Percentiles rank a stretch among this genome's conserved stretches.
Evolutionary conservation across 2,888 invertebrate genomes (phyloP).

Genomic region (Drosophila neotestacea): DNA sequence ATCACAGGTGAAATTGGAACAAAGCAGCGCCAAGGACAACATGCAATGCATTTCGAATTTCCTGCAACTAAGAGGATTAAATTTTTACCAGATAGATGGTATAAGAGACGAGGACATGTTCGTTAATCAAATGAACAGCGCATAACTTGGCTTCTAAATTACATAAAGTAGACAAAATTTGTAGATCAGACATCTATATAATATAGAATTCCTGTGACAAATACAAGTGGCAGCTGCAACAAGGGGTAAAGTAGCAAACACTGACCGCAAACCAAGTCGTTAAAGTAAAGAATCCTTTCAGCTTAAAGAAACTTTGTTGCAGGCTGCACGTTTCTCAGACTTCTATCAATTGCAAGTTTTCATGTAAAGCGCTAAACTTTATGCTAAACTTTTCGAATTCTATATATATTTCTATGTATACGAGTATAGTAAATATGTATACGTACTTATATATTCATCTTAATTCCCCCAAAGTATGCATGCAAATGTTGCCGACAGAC

Average conservation of each 20-base stretch:
- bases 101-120: constrained; percentile 25
- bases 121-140: constrained; percentile 23
- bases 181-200: constrained; percentile 1
- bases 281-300: constrained; percentile 71
- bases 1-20: constrained; percentile 57
- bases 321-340: constrained; percentile 42
- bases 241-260: not conserved
- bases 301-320: constrained; percentile 61
- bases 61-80: constrained; percentile 50
- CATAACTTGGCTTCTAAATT: not conserved
- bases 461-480: constrained; percentile 66
- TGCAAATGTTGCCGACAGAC: constrained; percentile 67
- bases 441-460: constrained; percentile 43
- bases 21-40: constrained; percentile 55
- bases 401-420: constrained; percentile 22
- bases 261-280: constrained; percentile 73
- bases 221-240: constrained; percentile 2
- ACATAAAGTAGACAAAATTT: constrained; percentile 6
- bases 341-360: constrained; percentile 71
- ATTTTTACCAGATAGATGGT: constrained; percentile 34
- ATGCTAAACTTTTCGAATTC: constrained; percentile 69
- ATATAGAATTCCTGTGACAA: constrained; percentile 20
- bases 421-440: not conserved
- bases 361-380: constrained; percentile 75
- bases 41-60: constrained; percentile 46